Percentiles rank a stretch among this genome's conserved stretches.
These are phyloP conservation scores for Fulmarus glacialis DNA, from an alignment of 2,113 vertebrate genomes.

Conservation along the genomic window DNA sequence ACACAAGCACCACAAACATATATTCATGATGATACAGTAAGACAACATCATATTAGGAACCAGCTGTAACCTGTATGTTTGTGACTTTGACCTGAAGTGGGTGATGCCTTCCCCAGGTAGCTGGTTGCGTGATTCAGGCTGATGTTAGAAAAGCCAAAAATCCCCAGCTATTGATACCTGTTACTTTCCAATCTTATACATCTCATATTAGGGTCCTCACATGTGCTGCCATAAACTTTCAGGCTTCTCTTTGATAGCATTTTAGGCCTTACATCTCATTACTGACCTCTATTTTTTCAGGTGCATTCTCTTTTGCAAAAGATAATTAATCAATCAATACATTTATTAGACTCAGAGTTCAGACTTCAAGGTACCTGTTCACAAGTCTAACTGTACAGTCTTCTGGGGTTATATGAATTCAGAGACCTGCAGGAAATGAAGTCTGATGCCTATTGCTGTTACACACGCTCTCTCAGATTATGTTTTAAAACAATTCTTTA, in stretches of 20 bases:
- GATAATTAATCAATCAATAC: not conserved
- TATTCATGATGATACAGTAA: not conserved
- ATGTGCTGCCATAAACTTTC: not conserved
- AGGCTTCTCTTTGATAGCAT: not conserved
- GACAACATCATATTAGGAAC: not conserved
- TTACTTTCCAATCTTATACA: not conserved
- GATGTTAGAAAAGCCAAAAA: not conserved
- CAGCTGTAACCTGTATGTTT: not conserved
- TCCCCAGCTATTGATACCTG: accelerated
- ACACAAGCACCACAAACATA: not conserved
- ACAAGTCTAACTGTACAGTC: not conserved
- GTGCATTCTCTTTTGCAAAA: not conserved
- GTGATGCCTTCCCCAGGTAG: not conserved
- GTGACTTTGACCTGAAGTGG: not conserved
- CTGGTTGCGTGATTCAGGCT: not conserved
- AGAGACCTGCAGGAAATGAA: not conserved
- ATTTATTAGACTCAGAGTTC: not conserved
- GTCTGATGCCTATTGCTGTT: not conserved
- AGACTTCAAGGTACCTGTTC: not conserved
- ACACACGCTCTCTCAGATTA: not conserved
- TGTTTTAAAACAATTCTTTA: not conserved
- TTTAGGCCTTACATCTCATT: not conserved
- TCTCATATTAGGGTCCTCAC: not conserved
- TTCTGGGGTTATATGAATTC: not conserved
- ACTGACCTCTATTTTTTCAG: not conserved